Evolutionary conservation across 2,888 invertebrate genomes (phyloP).

Genomic region (Patella depressa): DNA sequence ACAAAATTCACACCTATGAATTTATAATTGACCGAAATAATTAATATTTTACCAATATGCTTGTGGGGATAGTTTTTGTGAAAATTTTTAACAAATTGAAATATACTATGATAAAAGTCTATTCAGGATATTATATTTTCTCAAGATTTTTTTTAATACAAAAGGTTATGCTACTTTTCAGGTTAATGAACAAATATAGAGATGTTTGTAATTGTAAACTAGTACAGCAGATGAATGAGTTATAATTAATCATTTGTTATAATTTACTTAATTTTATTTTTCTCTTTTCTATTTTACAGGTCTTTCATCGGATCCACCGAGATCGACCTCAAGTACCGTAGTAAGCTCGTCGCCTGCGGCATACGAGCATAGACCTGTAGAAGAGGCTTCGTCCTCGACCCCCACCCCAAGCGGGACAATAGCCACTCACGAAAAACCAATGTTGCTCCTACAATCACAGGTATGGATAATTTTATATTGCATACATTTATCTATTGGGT

Average conservation of each 20-base stretch:
- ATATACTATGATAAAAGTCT: too few species aligned
- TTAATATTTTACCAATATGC: too few species aligned
- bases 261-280: background rate
- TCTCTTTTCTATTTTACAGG: conserved; percentile 31
- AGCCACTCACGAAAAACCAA: conserved; percentile 50
- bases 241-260: background rate
- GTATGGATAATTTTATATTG: conserved; percentile 32
- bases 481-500: background rate
- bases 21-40: too few species aligned
- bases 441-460: conserved; percentile 61
- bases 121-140: too few species aligned
- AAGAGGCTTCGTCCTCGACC: conserved; percentile 32
- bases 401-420: conserved; percentile 29
- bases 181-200: too few species aligned
- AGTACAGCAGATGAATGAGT: too few species aligned
- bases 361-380: conserved; percentile 38
- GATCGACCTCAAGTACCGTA: conserved; percentile 29
- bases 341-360: conserved; percentile 38
- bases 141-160: too few species aligned
- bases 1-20: too few species aligned
- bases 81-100: too few species aligned
- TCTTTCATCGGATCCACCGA: conserved; percentile 39
- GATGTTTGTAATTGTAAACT: too few species aligned
- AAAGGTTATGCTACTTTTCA: too few species aligned
- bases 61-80: too few species aligned